Percentiles rank a stretch among this genome's conserved stretches.
Conservation (phyloP, 2,888 invertebrate genomes). For the Tholera decimalis region DNA sequence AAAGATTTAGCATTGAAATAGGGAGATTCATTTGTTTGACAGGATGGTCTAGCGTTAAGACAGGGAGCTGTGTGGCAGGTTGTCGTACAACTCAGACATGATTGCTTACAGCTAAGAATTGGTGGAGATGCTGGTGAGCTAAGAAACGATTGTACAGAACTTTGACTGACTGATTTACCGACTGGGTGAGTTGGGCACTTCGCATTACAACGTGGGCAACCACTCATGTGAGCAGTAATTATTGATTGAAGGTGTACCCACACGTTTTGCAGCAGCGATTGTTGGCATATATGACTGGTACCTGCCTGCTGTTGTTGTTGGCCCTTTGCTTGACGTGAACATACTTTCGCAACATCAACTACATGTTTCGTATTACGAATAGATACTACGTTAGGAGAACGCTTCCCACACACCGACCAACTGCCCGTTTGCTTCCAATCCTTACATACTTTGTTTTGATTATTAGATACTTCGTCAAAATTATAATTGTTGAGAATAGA, state of each 20-base stretch:
- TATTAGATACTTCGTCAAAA: slow-evolving; percentile 32
- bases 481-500: slow-evolving; percentile 34
- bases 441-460: slow-evolving; percentile 24
- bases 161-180: neutral
- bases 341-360: slow-evolving; percentile 14
- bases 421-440: slow-evolving; percentile 11
- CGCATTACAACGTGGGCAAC: slow-evolving; percentile 36
- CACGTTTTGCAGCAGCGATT: slow-evolving; percentile 27
- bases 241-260: slow-evolving; percentile 31
- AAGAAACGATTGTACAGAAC: neutral
- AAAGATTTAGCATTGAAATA: neutral
- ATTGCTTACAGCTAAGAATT: neutral
- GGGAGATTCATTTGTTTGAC: neutral
- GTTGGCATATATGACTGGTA: slow-evolving; percentile 3
- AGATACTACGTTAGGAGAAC: slow-evolving; percentile 7
- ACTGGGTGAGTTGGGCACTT: neutral
- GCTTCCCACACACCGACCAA: slow-evolving; percentile 9
- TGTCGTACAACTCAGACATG: neutral
- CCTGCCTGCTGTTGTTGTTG: slow-evolving; percentile 4
- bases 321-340: neutral
- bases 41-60: neutral
- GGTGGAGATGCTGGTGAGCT: neutral
- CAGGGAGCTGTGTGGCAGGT: neutral
- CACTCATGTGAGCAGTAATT: neutral
- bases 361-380: slow-evolving; percentile 2